Evolutionary conservation across 1,140 invertebrate species (phyloP), one percentile per base, ranked within the genome.

Genomic region (Polyergus mexicanus): DNA sequence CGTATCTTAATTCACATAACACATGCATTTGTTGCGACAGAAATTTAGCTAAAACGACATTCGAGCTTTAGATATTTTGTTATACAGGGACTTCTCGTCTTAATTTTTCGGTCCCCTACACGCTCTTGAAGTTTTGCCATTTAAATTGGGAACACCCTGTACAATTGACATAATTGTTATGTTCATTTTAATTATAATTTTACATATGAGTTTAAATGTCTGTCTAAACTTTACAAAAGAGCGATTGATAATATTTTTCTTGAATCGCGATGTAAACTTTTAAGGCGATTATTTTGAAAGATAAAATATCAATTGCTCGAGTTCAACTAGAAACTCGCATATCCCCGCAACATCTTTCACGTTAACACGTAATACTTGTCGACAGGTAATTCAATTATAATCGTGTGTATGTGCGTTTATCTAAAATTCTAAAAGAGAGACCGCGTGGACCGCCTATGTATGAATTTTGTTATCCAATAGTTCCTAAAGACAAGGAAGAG

Each of bases 401-500:
- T 8, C 22, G 47, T 38, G 16, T 41, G 13, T 47, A 47, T 71
- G 25, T 65, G 13, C 47, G 22, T 71, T 80, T 7, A n/a, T 71
- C 35, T 58, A 72, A 81, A 13, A 71, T 6, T 81, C 3, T 60
- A 47, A 66, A 22, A 44, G 16, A 28, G 28, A 72, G 19, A 78
- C 5, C 13, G 4, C 16, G 28, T 35, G 32, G 32, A 58, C 35
- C 13, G 7, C 28, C 5, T 69, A 32, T 19, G 54, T 60, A 81
- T 60, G 51, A 81, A 72, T 72, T 72, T 74, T 83, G 13, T 83
- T 80, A 69, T 62, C 19, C 63, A 35, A 54, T 16, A 88, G 81
- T 19, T 32, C 28, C 71, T 0, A 80, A 72, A 22, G 10, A 11
- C n/a, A 65, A 8, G 10, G 87, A 58, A 25, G 77, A 75, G 5